Evolutionary conservation across 2,888 invertebrate genomes (phyloP).

Genomic region (Nephrotoma guestfalica): DNA sequence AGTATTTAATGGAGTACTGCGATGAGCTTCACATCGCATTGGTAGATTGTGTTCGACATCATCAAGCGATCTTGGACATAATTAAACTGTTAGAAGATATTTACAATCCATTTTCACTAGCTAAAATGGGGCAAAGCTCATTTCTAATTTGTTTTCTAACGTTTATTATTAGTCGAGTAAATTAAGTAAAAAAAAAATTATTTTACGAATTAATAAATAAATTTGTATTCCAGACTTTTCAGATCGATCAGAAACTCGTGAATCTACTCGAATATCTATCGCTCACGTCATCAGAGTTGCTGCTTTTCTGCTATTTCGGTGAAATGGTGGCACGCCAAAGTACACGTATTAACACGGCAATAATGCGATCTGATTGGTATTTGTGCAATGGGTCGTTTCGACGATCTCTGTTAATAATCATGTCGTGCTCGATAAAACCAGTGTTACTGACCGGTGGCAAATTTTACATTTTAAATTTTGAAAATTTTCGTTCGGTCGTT

Average conservation of each 20-base stretch:
- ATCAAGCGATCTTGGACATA: constrained; percentile 21
- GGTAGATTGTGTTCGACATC: constrained; percentile 21
- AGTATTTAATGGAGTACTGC: constrained; percentile 8
- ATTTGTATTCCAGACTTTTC: constrained; percentile 1
- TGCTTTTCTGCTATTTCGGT: constrained; percentile 24
- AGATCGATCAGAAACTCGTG: constrained; percentile 13
- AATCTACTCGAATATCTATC: constrained; percentile 22
- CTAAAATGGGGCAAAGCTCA: constrained; percentile 24
- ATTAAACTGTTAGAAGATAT: constrained; percentile 23
- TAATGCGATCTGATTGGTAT: constrained; percentile 23
- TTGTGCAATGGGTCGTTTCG: constrained; percentile 17
- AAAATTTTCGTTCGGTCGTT: constrained; percentile 15
- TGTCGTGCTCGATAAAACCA: constrained; percentile 17
- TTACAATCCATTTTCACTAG: constrained; percentile 24
- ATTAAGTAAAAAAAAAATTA: constrained; percentile 2
- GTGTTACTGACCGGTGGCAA: constrained; percentile 23
- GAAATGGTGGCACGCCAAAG: constrained; percentile 19
- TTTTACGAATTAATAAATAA: not conserved
- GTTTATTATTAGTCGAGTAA: constrained; percentile 25
- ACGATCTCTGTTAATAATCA: constrained; percentile 20
- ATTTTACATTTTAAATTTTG: constrained; percentile 20
- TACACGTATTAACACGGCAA: constrained; percentile 21
- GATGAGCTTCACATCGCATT: constrained; percentile 16
- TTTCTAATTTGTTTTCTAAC: constrained; percentile 25
- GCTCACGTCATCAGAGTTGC: constrained; percentile 21